These are phyloP conservation scores for Oxytorus armatus DNA, from an alignment of 2,888 invertebrate genomes.

Conservation along the genomic window DNA sequence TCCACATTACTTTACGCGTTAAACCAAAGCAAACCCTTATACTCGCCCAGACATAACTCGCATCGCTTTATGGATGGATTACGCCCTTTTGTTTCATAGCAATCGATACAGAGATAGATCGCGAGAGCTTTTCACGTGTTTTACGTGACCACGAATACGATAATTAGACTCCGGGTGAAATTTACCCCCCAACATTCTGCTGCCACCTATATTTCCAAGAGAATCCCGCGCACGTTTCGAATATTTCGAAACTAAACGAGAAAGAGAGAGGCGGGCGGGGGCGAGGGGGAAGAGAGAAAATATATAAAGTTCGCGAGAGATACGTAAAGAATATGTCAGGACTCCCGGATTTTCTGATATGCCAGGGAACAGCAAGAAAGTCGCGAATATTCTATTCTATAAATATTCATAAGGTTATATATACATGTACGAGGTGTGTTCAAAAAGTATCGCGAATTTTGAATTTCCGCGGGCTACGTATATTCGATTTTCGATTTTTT, in stretches of 20 bases:
- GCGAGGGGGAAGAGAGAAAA: background rate
- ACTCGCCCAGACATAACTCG: too few species aligned
- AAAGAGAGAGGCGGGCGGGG: background rate
- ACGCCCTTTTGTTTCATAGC: background rate
- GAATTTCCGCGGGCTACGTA: too few species aligned
- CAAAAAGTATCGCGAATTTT: too few species aligned
- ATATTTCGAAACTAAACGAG: constrained; percentile 13
- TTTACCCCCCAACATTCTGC: background rate
- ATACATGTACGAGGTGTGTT: too few species aligned
- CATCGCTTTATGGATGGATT: background rate
- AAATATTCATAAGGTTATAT: constrained; percentile 28
- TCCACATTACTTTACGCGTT: too few species aligned
- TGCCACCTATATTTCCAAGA: background rate
- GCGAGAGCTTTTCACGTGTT: background rate
- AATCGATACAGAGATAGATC: background rate
- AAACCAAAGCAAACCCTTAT: too few species aligned
- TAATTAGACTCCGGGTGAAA: constrained; percentile 38
- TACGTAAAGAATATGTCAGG: constrained; percentile 18
- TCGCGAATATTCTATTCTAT: background rate
- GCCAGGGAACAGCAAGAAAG: background rate
- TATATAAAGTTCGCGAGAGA: constrained; percentile 7
- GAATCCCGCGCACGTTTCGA: constrained; percentile 3
- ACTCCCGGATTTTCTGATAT: background rate
- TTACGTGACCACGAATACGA: constrained; percentile 9
- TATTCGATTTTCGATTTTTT: too few species aligned